Base-by-base conservation (phyloP, 2,888 invertebrate genomes). In the Ceramica pisi region DNA sequence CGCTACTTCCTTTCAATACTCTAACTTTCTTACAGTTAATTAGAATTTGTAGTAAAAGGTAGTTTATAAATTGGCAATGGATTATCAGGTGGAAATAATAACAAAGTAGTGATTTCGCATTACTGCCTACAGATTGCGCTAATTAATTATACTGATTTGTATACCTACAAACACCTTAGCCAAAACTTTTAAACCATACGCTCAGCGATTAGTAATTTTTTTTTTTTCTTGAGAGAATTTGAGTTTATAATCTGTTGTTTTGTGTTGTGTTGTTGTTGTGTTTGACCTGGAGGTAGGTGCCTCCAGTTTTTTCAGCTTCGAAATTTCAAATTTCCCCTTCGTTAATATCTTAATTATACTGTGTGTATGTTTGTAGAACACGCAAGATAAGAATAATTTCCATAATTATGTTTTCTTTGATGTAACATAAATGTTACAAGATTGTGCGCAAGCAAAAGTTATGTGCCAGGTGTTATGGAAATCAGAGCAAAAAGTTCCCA, bases 401-500 rank as follows among this genome's bases (percentile, higher is more conserved):
- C 14, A 56, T 16, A 51, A 63, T 26, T 21, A 55, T 12, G 44
- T 50, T 55, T 57, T 46, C 10, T 60, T 67, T 67, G 50, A 77
- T 67, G 44, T 78, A 57, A 80, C 66, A 64, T 55, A 2, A 12
- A 41, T 55, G 46, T 77, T 67, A 73, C 68, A 66, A 73, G 56
- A 62, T 46, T 56, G 12, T 69, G 53, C 57, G 46, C 59, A 60
- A 63, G 53, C 57, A 41, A 56, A 61, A 63, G 66, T 67, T 71
- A 71, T 48, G 44, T 68, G 31, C 8, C 53, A 66, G 71, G 31
- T 80, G 74, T 85, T 84, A 78, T 75, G 67, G 71, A 82, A 88
- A 86, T 77, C 75, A 67, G 86, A 84, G 82, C 88, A 88, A 89
- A 87, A 89, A 88, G 67, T 83, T 86, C 76, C 53, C 82, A 86